Evolutionary conservation across 1,140 invertebrate species (phyloP).

Genomic region (Eurosta solidaginis): DNA sequence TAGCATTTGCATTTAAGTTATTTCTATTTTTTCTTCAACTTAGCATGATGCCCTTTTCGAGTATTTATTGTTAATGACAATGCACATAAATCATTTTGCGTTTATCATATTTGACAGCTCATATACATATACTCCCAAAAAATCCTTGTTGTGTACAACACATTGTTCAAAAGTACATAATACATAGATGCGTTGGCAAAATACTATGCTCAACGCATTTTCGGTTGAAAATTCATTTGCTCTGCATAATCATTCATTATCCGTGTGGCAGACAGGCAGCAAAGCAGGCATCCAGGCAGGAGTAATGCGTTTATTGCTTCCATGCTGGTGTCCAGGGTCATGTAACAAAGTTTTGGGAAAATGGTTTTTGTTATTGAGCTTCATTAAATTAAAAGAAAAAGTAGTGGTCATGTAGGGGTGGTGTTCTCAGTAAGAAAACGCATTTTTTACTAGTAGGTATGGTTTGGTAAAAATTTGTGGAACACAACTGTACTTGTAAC

Average conservation of each 20-base stretch:
- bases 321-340: too few relatives aligned
- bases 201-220: not conserved
- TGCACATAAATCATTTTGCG: slow-evolving; percentile 23
- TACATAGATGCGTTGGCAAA: not conserved
- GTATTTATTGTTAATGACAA: slow-evolving; percentile 23
- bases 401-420: too few relatives aligned
- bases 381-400: too few relatives aligned
- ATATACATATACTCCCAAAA: not conserved
- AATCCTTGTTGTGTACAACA: too few relatives aligned
- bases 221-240: not conserved
- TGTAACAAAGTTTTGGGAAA: too few relatives aligned
- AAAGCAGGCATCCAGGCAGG: not conserved
- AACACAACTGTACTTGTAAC: not conserved
- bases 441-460: not conserved
- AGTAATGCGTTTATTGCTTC: not conserved
- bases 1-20: not conserved
- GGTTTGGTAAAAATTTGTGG: not conserved
- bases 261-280: not conserved
- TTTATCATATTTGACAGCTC: slow-evolving; percentile 25
- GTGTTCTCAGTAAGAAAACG: not conserved
- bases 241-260: slow-evolving; percentile 25
- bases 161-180: too few relatives aligned
- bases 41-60: not conserved
- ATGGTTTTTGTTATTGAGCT: too few relatives aligned
- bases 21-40: not conserved